phyloP scores from a whole-genome alignment of 2,888 invertebrate genomes.

The Sphecodes monilicornis region DNA sequence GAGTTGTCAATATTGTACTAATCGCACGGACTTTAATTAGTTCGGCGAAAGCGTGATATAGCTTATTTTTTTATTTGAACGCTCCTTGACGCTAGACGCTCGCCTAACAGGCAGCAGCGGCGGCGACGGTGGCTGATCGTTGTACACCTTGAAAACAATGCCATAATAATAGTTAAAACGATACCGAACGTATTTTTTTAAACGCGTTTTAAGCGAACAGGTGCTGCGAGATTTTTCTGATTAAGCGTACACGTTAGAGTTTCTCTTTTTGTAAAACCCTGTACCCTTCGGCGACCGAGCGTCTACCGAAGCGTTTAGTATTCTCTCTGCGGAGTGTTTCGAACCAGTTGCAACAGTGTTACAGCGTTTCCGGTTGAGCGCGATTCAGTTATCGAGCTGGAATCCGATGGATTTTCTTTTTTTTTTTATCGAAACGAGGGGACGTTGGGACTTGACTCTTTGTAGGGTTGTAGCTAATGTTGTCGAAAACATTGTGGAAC shows the following conservation, averaged over 20 bases:
- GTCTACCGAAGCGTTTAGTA: neutral
- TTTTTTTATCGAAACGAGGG: neutral
- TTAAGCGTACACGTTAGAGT: slow-evolving; percentile 5
- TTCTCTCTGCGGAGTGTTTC: neutral
- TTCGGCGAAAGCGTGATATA: slow-evolving; percentile 11
- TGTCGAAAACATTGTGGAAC: neutral
- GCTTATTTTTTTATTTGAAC: neutral
- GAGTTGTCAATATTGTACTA: neutral
- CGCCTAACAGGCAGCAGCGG: neutral
- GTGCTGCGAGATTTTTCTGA: slow-evolving; percentile 38
- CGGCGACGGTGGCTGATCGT: slow-evolving; percentile 30
- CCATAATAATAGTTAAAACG: slow-evolving; percentile 43
- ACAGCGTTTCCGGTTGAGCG: neutral
- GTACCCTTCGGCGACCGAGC: neutral
- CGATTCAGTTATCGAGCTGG: neutral
- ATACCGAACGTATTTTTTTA: slow-evolving; percentile 47
- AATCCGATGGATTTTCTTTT: neutral
- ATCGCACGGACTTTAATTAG: neutral
- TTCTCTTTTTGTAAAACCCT: neutral
- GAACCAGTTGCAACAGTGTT: neutral
- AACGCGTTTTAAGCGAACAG: slow-evolving; percentile 34
- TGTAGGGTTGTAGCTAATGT: neutral
- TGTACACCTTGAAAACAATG: slow-evolving; percentile 57
- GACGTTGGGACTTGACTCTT: neutral
- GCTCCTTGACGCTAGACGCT: neutral